A percentile compares a stretch with the other conserved stretches of the same genome.
Conservation (phyloP, 1,140 invertebrate genomes). For the Drosophila persimilis region DNA sequence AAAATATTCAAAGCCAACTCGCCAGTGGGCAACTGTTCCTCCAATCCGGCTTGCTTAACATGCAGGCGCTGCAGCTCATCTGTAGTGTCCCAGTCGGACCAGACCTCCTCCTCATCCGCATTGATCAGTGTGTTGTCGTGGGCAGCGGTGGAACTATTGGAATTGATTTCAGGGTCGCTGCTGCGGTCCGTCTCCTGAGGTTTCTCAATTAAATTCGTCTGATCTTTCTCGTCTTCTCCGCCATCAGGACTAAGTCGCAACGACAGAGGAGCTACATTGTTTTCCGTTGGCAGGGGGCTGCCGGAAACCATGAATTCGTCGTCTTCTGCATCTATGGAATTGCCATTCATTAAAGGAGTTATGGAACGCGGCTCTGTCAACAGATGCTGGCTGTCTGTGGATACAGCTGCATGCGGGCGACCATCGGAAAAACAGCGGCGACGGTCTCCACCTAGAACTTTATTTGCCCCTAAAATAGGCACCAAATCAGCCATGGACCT, state of each 20-base stretch:
- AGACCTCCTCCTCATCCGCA: slow-evolving; percentile 84
- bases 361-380: slow-evolving; percentile 78
- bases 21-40: slow-evolving; percentile 11
- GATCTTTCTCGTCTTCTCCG: slow-evolving; percentile 88
- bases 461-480: slow-evolving; percentile 89
- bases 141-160: neutral
- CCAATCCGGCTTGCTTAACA: slow-evolving; percentile 10
- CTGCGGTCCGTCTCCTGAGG: slow-evolving; percentile 15
- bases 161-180: slow-evolving; percentile 4
- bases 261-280: slow-evolving; percentile 83
- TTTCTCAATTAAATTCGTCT: slow-evolving; percentile 63
- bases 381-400: slow-evolving; percentile 36
- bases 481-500: slow-evolving; percentile 91
- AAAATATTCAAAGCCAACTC: slow-evolving; percentile 22
- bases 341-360: slow-evolving; percentile 72
- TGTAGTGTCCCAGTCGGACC: slow-evolving; percentile 89
- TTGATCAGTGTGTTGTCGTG: slow-evolving; percentile 54
- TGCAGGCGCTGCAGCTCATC: slow-evolving; percentile 83
- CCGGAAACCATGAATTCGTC: slow-evolving; percentile 73
- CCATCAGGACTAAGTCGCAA: slow-evolving; percentile 91
- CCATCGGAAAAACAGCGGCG: slow-evolving; percentile 92
- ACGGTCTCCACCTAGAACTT: slow-evolving; percentile 91
- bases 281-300: slow-evolving; percentile 63
- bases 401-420: slow-evolving; percentile 84
- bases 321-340: slow-evolving; percentile 53